Percentiles rank a stretch among this genome's conserved stretches.
phyloP scores from a whole-genome alignment of 1,140 invertebrate genomes.

The Drosophila lini region DNA sequence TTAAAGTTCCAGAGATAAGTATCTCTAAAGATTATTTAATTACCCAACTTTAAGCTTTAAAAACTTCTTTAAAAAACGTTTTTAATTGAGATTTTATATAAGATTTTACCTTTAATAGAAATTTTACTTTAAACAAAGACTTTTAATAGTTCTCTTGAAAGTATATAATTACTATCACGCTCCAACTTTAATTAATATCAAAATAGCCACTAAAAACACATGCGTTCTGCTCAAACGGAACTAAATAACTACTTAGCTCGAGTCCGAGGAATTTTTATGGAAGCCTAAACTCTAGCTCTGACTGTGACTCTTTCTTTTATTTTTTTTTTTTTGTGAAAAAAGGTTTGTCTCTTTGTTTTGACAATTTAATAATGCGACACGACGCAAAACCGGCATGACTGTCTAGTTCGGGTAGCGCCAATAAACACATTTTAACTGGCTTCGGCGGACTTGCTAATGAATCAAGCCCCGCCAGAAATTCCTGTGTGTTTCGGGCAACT shows the following conservation, averaged over 20 bases:
- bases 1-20: too few relatives aligned
- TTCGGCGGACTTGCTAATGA: conserved; percentile 61
- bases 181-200: conserved; percentile 7
- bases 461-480: conserved; percentile 74
- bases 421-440: conserved; percentile 66
- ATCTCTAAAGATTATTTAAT: not conserved
- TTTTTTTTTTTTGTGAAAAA: not conserved
- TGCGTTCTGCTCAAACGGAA: conserved; percentile 48
- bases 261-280: conserved; percentile 48
- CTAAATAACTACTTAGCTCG: conserved; percentile 27
- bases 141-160: not conserved
- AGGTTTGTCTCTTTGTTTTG: conserved; percentile 45
- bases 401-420: conserved; percentile 62
- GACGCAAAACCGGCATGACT: conserved; percentile 64
- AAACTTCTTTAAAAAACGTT: not conserved
- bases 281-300: conserved; percentile 3
- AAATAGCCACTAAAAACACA: conserved; percentile 3
- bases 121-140: not conserved
- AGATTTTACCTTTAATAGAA: not conserved
- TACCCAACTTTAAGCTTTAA: not conserved
- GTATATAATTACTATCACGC: not conserved
- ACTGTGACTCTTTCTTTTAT: conserved; percentile 8
- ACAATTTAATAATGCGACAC: conserved; percentile 59
- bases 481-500: conserved; percentile 56
- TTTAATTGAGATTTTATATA: not conserved